phyloP scores from a whole-genome alignment of 2,888 invertebrate genomes.

The Pilophorus perplexus region DNA sequence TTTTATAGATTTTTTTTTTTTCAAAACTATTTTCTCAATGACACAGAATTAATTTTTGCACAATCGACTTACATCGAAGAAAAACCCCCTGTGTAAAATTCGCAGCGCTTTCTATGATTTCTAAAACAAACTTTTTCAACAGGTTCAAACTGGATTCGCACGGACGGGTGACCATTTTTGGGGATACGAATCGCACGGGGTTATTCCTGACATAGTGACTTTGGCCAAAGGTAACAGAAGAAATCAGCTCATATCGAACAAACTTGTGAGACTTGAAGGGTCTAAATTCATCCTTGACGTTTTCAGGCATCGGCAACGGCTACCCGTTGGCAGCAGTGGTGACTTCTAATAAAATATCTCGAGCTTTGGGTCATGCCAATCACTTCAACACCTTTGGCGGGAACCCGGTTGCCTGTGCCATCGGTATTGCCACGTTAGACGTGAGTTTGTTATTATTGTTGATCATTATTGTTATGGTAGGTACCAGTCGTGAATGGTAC shows the following conservation, averaged over 20 bases:
- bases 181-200: constrained; percentile 89
- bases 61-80: no score
- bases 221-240: constrained; percentile 84
- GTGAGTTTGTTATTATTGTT: no score
- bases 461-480: no score
- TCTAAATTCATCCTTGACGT: no score
- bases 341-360: constrained; percentile 83
- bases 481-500: no score
- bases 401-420: constrained; percentile 84
- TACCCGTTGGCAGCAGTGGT: constrained; percentile 94
- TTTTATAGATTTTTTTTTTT: no score
- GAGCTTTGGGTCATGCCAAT: constrained; percentile 67
- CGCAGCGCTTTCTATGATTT: no score
- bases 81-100: no score
- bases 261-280: no score
- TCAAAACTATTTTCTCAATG: no score
- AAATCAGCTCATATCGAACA: no score
- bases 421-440: constrained; percentile 88
- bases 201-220: constrained; percentile 90
- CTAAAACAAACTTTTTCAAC: constrained; percentile 14
- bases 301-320: constrained; percentile 78
- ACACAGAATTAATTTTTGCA: no score
- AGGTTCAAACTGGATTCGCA: constrained; percentile 96
- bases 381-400: constrained; percentile 98
- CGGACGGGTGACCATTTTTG: constrained; percentile 91